Conservation (phyloP, 1,140 invertebrate genomes). For the Micrasema longulum region DNA sequence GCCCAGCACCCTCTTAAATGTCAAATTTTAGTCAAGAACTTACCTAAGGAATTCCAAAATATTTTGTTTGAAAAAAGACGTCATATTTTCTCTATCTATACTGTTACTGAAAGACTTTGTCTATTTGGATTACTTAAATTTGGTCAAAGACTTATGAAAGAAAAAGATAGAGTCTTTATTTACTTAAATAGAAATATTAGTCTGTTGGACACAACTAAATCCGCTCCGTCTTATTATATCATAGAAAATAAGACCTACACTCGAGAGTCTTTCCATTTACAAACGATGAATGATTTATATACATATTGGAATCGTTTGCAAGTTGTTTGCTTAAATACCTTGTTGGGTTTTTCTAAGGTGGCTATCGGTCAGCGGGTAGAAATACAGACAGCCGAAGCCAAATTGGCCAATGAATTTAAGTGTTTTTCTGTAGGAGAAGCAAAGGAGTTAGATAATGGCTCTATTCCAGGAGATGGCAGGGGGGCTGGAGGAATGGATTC, state of each 20-base stretch:
- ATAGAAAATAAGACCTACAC: conserved; percentile 71
- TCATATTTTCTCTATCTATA: conserved; percentile 75
- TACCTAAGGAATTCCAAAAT: conserved; percentile 68
- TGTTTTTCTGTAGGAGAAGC: conserved; percentile 24
- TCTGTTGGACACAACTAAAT: conserved; percentile 74
- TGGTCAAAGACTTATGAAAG: conserved; percentile 74
- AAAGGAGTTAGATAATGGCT: conserved; percentile 57
- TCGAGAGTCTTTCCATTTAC: conserved; percentile 68
- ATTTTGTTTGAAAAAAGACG: conserved; percentile 70
- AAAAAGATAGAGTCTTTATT: conserved; percentile 79
- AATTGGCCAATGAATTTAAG: conserved; percentile 38
- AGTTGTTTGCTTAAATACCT: conserved; percentile 73
- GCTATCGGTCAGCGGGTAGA: conserved; percentile 37
- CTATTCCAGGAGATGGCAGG: conserved; percentile 75
- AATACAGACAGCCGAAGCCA: conserved; percentile 23
- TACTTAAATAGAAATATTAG: conserved; percentile 73
- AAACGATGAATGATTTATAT: conserved; percentile 68
- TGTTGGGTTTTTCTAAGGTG: conserved; percentile 37
- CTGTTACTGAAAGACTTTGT: conserved; percentile 68
- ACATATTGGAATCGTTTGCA: conserved; percentile 79
- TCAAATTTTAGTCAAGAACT: conserved; percentile 71
- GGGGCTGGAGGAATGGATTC: conserved; percentile 81
- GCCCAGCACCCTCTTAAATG: conserved; percentile 75
- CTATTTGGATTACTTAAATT: conserved; percentile 78
- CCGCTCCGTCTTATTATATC: conserved; percentile 71